These are phyloP conservation scores for Platyura marginata DNA, from an alignment of 1,140 invertebrate species.

Conservation along the genomic window DNA sequence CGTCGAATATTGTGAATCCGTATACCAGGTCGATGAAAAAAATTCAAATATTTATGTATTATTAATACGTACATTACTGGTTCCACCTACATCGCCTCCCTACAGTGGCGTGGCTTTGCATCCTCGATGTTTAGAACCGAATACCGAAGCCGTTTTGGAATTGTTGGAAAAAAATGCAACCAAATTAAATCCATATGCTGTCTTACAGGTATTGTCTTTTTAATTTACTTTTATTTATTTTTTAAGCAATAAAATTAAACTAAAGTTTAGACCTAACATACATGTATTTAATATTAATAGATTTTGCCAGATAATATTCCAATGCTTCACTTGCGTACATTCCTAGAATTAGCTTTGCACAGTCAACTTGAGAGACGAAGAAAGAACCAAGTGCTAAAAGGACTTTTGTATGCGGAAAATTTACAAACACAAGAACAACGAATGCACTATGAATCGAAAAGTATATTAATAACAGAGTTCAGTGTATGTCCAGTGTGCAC, in stretches of 20 bases:
- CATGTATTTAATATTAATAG: constrained; percentile 10
- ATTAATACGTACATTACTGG: constrained; percentile 42
- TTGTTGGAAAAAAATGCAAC: constrained; percentile 65
- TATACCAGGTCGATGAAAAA: constrained; percentile 32
- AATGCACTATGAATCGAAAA: constrained; percentile 61
- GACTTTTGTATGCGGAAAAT: constrained; percentile 65
- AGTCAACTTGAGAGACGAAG: constrained; percentile 50
- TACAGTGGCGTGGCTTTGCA: constrained; percentile 34
- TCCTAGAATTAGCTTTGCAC: constrained; percentile 59
- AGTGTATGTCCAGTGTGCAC: constrained; percentile 82
- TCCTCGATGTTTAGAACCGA: constrained; percentile 34
- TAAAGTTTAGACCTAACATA: too few relatives aligned
- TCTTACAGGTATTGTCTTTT: constrained; percentile 20
- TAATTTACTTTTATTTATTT: constrained; percentile 4
- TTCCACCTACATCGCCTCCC: constrained; percentile 30
- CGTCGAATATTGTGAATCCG: constrained; percentile 65
- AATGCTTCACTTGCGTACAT: constrained; percentile 50
- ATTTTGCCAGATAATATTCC: constrained; percentile 58
- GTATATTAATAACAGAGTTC: constrained; percentile 63
- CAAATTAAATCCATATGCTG: constrained; percentile 60
- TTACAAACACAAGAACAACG: constrained; percentile 61
- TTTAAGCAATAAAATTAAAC: constrained; percentile 37
- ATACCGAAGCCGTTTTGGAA: constrained; percentile 56
- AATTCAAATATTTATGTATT: constrained; percentile 34
- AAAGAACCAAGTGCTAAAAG: constrained; percentile 57